These are phyloP conservation scores for Bhutanitis thaidina DNA, from an alignment of 2,888 invertebrate genomes.

Conservation along the genomic window DNA sequence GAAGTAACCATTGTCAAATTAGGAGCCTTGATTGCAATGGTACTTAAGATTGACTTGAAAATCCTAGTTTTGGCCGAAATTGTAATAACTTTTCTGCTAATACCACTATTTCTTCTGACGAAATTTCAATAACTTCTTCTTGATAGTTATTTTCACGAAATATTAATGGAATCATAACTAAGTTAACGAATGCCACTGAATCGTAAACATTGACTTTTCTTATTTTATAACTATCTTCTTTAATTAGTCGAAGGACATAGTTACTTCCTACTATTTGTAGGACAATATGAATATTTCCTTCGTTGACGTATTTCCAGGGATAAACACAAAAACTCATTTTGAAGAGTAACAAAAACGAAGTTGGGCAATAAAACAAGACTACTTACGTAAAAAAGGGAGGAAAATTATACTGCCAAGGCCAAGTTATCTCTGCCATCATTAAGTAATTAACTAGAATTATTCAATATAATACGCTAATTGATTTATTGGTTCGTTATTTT, in stretches of 20 bases:
- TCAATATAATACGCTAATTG: neutral
- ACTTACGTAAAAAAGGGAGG: constrained; percentile 98
- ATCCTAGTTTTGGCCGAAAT: constrained; percentile 57
- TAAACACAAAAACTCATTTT: constrained; percentile 48
- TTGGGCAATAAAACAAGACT: constrained; percentile 31
- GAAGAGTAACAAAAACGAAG: constrained; percentile 7
- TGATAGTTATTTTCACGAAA: constrained; percentile 31
- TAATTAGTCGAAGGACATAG: constrained; percentile 66
- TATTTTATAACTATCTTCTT: constrained; percentile 39
- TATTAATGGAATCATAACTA: constrained; percentile 55
- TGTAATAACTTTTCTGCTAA: constrained; percentile 44
- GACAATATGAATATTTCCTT: constrained; percentile 81
- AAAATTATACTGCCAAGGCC: constrained; percentile 99
- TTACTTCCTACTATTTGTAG: constrained; percentile 64
- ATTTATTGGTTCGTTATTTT: neutral
- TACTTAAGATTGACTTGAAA: constrained; percentile 58
- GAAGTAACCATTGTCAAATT: constrained; percentile 56
- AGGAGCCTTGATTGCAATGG: constrained; percentile 64
- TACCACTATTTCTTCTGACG: constrained; percentile 42
- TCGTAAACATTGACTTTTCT: constrained; percentile 30
- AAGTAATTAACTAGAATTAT: neutral
- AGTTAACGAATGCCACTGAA: constrained; percentile 54
- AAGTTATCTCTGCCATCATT: constrained; percentile 73
- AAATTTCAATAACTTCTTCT: constrained; percentile 56
- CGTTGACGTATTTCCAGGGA: constrained; percentile 75